phyloP scores from a whole-genome alignment of 2,888 invertebrate genomes.

The Stenodera caucasica region DNA sequence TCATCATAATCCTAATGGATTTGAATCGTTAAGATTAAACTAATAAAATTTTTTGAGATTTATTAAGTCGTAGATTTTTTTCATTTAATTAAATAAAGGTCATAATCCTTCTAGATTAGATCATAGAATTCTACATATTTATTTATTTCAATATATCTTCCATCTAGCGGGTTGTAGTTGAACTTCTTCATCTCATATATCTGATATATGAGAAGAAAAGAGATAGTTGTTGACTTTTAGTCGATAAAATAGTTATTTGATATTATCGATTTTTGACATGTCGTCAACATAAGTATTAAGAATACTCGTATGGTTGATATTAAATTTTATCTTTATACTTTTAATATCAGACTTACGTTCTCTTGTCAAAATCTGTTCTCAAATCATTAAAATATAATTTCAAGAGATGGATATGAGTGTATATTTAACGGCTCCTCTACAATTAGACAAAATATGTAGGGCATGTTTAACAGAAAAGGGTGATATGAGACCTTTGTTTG shows the following conservation, averaged over 20 bases:
- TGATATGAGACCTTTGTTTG: constrained; percentile 58
- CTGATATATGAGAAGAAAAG: no score
- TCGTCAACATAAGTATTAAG: background rate
- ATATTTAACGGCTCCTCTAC: constrained; percentile 54
- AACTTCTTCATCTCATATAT: no score
- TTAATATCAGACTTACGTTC: constrained; percentile 4
- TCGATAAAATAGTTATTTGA: constrained; percentile 5
- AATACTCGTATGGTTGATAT: background rate
- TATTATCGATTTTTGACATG: constrained; percentile 4
- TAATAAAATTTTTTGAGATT: no score
- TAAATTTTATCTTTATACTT: background rate
- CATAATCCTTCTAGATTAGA: no score
- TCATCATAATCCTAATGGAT: no score
- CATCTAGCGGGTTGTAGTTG: no score
- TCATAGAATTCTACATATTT: no score
- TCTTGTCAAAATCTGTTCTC: background rate
- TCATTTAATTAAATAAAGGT: no score
- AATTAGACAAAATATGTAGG: constrained; percentile 56
- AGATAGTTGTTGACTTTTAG: constrained; percentile 7
- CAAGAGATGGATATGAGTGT: constrained; percentile 54
- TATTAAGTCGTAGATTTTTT: no score
- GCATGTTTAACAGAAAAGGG: constrained; percentile 57
- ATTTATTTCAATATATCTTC: no score
- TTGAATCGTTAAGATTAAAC: no score
- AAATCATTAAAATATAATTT: background rate